phyloP scores from a whole-genome alignment of 2,888 invertebrate species.

The Augochlorella aurata region DNA sequence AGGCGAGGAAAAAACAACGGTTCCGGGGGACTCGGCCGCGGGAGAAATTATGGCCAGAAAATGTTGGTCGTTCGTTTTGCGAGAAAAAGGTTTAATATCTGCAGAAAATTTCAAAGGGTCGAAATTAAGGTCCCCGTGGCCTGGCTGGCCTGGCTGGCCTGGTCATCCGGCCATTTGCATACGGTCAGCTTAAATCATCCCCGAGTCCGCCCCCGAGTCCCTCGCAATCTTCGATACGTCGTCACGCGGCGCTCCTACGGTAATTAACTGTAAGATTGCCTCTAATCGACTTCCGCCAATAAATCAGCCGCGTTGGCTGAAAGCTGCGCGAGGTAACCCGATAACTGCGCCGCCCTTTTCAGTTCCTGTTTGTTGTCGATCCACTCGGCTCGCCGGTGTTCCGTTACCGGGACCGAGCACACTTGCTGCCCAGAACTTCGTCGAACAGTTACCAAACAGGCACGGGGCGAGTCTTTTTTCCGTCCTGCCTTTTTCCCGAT shows the following conservation, averaged over 20 bases:
- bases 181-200: constrained; percentile 45
- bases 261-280: constrained; percentile 73
- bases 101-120: neutral
- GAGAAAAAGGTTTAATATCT: neutral
- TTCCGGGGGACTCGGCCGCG: too few relatives aligned
- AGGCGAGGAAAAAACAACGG: too few relatives aligned
- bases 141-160: too few relatives aligned
- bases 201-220: constrained; percentile 24
- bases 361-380: constrained; percentile 77
- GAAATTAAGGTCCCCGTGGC: neutral
- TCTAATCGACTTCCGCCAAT: constrained; percentile 77
- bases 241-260: constrained; percentile 49
- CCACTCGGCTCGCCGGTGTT: constrained; percentile 59
- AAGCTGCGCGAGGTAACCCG: constrained; percentile 67
- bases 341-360: constrained; percentile 72
- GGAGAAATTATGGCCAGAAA: neutral
- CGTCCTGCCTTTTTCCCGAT: constrained; percentile 42
- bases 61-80: neutral
- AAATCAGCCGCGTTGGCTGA: constrained; percentile 69
- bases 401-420: constrained; percentile 56
- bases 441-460: constrained; percentile 47
- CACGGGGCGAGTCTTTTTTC: constrained; percentile 14
- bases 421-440: constrained; percentile 64
- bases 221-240: constrained; percentile 36
- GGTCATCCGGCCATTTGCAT: constrained; percentile 17